Conservation (phyloP, 2,797 vertebrate species). For the Tolypeutes matacus region DNA sequence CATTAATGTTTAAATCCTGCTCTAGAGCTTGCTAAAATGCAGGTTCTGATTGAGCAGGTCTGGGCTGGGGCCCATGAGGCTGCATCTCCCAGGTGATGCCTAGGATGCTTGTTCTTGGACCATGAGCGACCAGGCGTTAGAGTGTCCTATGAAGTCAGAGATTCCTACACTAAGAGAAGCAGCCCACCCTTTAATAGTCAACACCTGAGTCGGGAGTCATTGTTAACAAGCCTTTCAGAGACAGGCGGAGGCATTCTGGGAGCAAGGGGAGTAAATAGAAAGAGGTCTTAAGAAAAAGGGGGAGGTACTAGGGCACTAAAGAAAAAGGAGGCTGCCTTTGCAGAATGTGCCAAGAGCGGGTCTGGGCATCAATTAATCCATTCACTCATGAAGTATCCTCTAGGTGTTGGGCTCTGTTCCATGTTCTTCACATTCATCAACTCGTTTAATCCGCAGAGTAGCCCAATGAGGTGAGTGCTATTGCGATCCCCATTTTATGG, state of each 20-base stretch:
- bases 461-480: too few species aligned
- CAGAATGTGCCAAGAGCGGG: not conserved
- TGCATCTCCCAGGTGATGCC: not conserved
- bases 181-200: not conserved
- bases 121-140: not conserved
- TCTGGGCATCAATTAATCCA: not conserved
- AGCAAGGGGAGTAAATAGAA: not conserved
- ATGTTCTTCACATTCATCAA: not conserved
- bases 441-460: not conserved
- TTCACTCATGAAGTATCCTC: not conserved
- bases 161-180: not conserved
- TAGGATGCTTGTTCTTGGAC: not conserved
- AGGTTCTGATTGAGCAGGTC: not conserved
- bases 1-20: not conserved
- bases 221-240: not conserved
- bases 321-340: not conserved
- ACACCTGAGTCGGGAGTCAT: not conserved
- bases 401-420: not conserved
- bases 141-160: not conserved
- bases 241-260: not conserved
- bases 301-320: not conserved
- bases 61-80: not conserved
- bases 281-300: not conserved
- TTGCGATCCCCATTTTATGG: too few species aligned
- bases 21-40: not conserved